Evolutionary conservation across 2,888 invertebrate genomes (phyloP), one percentile per base, ranked within the genome.

Genomic region (Dryocosmus kuriphilus): DNA sequence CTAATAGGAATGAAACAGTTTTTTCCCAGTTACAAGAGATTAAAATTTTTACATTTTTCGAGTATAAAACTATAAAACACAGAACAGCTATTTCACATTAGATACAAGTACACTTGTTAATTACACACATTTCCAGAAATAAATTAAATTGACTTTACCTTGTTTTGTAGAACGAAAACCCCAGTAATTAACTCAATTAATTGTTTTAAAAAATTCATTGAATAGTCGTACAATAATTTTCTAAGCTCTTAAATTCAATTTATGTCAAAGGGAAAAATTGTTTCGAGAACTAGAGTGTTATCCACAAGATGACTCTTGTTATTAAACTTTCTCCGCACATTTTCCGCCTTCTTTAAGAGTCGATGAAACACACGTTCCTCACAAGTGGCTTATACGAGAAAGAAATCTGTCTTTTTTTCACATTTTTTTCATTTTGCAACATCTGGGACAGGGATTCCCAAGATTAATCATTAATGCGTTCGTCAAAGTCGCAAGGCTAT

Each of bases 401-500:
- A 74, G 6, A 57, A 61, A 74, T 57, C 60, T 24, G 74, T 35
- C 19, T 38, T 74, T 60, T 74, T 19, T 57, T 32, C 30, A 32
- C 16, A 38, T 60, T 57, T 74, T 16, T 51, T 30, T 55, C 32
- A 32, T 73, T 73, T 24, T 51, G 27, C 5, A 24, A 60, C 38
- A 41, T 30, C 60, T 67, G 67, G 2, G 27, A 24, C 51, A n/a
- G 27, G 30, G 19, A 46, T 71, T n/a, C 71, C 46, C 46, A 71
- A 46, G 51, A 51, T 51, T 11, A 71, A 71, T 46, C 46, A 19
- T 71, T 71, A 30, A 51, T 71, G n/a, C 11, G 46, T 30, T 71
- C 71, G 30, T 71, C 51, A 71, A 71, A 71, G 51, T 71, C 46
- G 27, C 46, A 71, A 51, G 46, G 71, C 71, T 46, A 71, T 71